Evolutionary conservation across 2,113 vertebrate species (phyloP), one percentile per base, ranked within the genome.

Genomic region (Callocephalon fimbriatum): DNA sequence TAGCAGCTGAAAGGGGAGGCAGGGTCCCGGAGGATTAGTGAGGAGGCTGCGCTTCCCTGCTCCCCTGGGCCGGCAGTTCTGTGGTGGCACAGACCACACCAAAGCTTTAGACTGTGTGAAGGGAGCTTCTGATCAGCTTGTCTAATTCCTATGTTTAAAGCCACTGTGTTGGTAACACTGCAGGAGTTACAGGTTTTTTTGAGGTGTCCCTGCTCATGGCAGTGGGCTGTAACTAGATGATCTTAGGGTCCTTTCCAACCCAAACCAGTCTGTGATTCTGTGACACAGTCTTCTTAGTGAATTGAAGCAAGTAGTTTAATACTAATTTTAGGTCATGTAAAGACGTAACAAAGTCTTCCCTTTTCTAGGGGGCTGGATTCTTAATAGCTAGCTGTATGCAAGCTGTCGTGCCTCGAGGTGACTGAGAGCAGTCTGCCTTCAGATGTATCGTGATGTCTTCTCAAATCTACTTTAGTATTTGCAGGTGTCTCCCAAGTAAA

Each of bases 31-130:
- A 27, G 51, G 6, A 22, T n/a, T 32, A 23, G 9, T 18, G 9
- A n/a, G 13, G 42, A 73, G 31, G 25, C 10, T 14, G 15, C 11
- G 4, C 4, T 42, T 56, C 38, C 16, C 10, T 2, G 1, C 16
- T 26, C 9, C 42, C 10, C 14, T 32, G 37, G 9, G 40, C 22
- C 0, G 1, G 11, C 1, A 1, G 8, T 31, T 37, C 23, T 48
- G n/a, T 53, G 44, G 10, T 66, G 76, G 32, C n/a, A 32, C 18
- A 73, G 45, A 42, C 5, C 40, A 26, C 0, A 0, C 10, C 18
- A 37, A 70, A 75, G 7, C 6, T 10, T 75, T 72, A 23, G 27
- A 12, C 3, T 27, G 0, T n/a, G 3, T 6, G 27, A 66, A 53
- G 37, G 26, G 20, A 75, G 35, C 3, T 13, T 63, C 20, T 79